These are phyloP conservation scores for Pristionchus japonicus DNA, from an alignment of 2,888 invertebrate species.

Conservation along the genomic window DNA sequence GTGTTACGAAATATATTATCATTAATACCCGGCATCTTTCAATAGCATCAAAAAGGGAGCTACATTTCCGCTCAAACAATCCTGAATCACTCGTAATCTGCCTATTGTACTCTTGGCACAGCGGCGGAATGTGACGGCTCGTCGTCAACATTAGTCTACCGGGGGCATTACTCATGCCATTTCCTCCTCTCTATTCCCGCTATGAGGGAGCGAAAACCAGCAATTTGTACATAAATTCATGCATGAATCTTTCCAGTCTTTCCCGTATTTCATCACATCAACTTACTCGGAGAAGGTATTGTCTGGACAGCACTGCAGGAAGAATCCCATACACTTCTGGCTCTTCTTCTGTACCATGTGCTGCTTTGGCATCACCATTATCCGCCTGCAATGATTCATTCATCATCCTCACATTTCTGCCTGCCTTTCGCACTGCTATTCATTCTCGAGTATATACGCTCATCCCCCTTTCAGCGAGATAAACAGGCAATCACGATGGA, in stretches of 20 bases:
- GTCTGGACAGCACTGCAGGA: conserved; percentile 95
- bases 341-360: conserved; percentile 75
- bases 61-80: background rate
- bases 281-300: conserved; percentile 86
- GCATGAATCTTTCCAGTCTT: background rate
- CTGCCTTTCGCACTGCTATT: background rate
- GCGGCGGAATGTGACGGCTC: background rate
- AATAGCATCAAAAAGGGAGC: too few relatives aligned
- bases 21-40: too few relatives aligned
- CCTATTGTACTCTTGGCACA: conserved; percentile 31
- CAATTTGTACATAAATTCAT: background rate
- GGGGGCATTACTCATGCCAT: conserved; percentile 7
- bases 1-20: too few relatives aligned
- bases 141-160: background rate
- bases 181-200: background rate
- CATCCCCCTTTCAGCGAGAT: background rate
- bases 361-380: conserved; percentile 76
- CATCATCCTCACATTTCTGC: background rate
- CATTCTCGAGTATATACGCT: background rate
- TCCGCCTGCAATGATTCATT: conserved; percentile 64
- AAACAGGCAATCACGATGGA: conserved; percentile 28
- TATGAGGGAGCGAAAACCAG: background rate
- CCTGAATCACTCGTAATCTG: background rate
- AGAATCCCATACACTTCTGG: conserved; percentile 79
- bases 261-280: background rate